Percentiles rank a stretch among this genome's conserved stretches.
These are phyloP conservation scores for Neoscelio sp. DNA, from an alignment of 2,888 invertebrate species.

Conservation along the genomic window DNA sequence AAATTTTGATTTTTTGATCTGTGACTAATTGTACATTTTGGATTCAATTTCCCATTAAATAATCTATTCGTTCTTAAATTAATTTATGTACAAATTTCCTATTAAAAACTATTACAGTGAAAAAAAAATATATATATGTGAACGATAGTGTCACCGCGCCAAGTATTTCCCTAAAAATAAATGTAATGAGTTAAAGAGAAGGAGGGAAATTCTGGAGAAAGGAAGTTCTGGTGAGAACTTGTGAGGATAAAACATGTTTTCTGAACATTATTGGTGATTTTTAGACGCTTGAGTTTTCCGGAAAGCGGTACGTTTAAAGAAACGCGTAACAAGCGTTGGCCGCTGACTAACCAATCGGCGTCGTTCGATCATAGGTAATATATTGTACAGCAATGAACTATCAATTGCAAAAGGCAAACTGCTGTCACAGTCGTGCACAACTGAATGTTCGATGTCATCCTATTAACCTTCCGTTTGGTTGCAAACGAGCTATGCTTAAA, in stretches of 20 bases:
- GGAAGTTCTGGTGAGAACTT: too few relatives aligned
- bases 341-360: conserved; percentile 81
- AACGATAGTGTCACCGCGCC: too few relatives aligned
- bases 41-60: too few relatives aligned
- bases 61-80: too few relatives aligned
- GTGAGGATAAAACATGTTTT: not conserved
- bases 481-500: conserved; percentile 38
- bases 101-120: too few relatives aligned
- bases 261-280: conserved; percentile 74
- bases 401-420: conserved; percentile 29
- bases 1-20: too few relatives aligned
- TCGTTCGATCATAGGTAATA: conserved; percentile 82
- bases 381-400: conserved; percentile 60
- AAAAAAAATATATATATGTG: too few relatives aligned
- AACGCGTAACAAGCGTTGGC: conserved; percentile 82
- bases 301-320: conserved; percentile 81
- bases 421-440: conserved; percentile 36
- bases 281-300: conserved; percentile 83
- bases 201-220: too few relatives aligned
- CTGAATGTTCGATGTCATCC: conserved; percentile 48
- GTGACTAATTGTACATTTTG: too few relatives aligned
- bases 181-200: too few relatives aligned
- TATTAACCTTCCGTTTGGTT: conserved; percentile 45
- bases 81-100: too few relatives aligned
- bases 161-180: too few relatives aligned